phyloP scores from a whole-genome alignment of 2,797 vertebrate genomes.

The Caiman crocodilus region DNA sequence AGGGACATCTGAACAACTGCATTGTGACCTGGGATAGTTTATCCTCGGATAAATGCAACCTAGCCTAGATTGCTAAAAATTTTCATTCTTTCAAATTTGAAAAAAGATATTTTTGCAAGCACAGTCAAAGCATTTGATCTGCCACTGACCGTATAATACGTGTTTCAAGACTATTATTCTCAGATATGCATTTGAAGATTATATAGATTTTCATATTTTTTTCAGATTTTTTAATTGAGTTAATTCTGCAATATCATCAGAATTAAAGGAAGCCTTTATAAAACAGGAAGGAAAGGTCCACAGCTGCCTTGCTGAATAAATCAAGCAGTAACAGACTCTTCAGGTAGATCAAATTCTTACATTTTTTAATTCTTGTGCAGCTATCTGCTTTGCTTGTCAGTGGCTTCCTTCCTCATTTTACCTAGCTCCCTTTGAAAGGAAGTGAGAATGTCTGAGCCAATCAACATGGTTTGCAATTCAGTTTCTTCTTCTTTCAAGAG shows the following conservation, averaged over 20 bases:
- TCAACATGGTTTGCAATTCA: not conserved
- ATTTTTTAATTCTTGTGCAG: not conserved
- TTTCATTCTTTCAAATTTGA: not conserved
- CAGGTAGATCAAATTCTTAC: not conserved
- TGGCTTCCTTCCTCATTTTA: not conserved
- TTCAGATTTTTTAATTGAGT: not conserved
- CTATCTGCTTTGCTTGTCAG: not conserved
- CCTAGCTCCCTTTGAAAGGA: not conserved
- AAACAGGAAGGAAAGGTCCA: not conserved
- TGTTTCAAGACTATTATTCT: not conserved
- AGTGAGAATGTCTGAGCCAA: not conserved
- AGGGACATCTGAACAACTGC: too few species aligned
- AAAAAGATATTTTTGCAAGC: not conserved
- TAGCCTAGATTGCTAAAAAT: too few species aligned
- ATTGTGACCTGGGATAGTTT: too few species aligned
- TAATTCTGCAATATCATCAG: not conserved
- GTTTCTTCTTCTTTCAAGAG: not conserved
- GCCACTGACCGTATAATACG: not conserved
- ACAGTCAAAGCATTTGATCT: not conserved
- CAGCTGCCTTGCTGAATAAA: not conserved
- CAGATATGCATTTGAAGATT: fast-evolving
- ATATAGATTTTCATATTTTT: not conserved
- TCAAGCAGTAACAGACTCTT: not conserved
- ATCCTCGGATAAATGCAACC: too few species aligned
- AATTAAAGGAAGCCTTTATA: not conserved